Percentiles rank a stretch among this genome's conserved stretches.
Evolutionary conservation across 2,113 vertebrate species (phyloP).

Genomic region (Entelurus aequoreus): DNA sequence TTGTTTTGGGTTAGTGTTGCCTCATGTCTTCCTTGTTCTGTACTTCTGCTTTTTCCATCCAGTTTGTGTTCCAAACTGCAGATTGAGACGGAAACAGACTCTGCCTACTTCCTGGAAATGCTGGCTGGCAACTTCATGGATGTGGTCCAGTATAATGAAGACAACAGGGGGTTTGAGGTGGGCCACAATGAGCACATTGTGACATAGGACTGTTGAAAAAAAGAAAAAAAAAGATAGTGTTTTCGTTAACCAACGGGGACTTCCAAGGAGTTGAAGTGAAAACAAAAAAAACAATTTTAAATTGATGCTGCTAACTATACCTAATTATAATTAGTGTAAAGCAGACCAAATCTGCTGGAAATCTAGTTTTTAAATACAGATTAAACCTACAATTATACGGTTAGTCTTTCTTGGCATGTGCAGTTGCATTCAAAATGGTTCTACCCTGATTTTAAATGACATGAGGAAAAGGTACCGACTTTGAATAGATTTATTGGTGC

Average conservation of each 20-base stretch:
- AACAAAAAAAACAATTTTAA: not conserved
- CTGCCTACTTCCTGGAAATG: conserved; percentile 57
- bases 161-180: conserved; percentile 68
- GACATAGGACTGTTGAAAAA: not conserved
- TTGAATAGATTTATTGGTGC: too few species aligned
- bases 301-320: not conserved
- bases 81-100: conserved; percentile 53
- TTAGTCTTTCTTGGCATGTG: too few species aligned
- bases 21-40: not conserved
- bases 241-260: not conserved
- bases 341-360: too few species aligned
- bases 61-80: conserved; percentile 67
- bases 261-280: not conserved
- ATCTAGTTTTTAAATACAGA: too few species aligned
- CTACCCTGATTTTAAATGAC: too few species aligned
- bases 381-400: too few species aligned
- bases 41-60: not conserved
- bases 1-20: not conserved
- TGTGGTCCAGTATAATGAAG: conserved; percentile 67
- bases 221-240: not conserved
- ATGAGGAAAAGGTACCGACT: too few species aligned
- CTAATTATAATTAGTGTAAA: not conserved
- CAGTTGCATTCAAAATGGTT: too few species aligned
- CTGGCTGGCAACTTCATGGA: conserved; percentile 66
- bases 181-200: conserved; percentile 9